Conservation (phyloP, 2,113 vertebrate species). For the Caranx melampygus region DNA sequence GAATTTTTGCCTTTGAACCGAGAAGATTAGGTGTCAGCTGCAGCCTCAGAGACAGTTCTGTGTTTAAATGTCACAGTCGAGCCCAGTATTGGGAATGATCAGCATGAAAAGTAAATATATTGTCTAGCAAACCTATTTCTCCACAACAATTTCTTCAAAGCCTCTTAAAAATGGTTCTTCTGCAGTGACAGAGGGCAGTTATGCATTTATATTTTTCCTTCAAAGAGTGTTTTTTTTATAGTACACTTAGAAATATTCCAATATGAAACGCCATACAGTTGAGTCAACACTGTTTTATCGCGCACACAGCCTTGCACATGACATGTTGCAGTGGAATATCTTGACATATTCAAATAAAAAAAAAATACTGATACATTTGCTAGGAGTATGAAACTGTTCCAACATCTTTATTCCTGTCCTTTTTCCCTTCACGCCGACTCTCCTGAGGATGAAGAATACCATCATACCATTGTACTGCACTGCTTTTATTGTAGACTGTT, state of each 20-base stretch:
- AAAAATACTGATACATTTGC: slow-evolving; percentile 60
- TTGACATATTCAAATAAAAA: slow-evolving; percentile 54
- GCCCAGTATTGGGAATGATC: slow-evolving; percentile 2
- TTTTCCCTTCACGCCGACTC: slow-evolving; percentile 70
- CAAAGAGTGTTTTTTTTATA: slow-evolving; percentile 39
- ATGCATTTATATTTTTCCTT: slow-evolving; percentile 44
- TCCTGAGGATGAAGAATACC: slow-evolving; percentile 74
- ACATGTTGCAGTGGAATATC: slow-evolving; percentile 47
- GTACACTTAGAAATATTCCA: slow-evolving; percentile 59
- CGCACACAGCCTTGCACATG: slow-evolving; percentile 35
- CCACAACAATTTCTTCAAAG: slow-evolving; percentile 29
- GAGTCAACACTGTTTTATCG: slow-evolving; percentile 55
- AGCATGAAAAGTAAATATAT: slow-evolving; percentile 19
- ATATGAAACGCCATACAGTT: slow-evolving; percentile 46
- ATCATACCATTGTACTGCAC: slow-evolving; percentile 67
- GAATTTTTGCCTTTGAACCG: neutral
- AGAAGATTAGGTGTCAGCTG: neutral
- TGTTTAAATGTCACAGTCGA: slow-evolving; percentile 36
- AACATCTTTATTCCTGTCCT: slow-evolving; percentile 73
- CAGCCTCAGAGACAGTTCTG: neutral
- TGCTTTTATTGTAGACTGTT: slow-evolving; percentile 77
- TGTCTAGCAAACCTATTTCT: slow-evolving; percentile 27
- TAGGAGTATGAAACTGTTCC: slow-evolving; percentile 57
- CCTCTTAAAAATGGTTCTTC: slow-evolving; percentile 20
- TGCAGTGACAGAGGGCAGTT: slow-evolving; percentile 26